Evolutionary conservation across 2,797 vertebrate species (phyloP), one percentile per base, ranked within the genome.

Genomic region (Diceros bicornis): DNA sequence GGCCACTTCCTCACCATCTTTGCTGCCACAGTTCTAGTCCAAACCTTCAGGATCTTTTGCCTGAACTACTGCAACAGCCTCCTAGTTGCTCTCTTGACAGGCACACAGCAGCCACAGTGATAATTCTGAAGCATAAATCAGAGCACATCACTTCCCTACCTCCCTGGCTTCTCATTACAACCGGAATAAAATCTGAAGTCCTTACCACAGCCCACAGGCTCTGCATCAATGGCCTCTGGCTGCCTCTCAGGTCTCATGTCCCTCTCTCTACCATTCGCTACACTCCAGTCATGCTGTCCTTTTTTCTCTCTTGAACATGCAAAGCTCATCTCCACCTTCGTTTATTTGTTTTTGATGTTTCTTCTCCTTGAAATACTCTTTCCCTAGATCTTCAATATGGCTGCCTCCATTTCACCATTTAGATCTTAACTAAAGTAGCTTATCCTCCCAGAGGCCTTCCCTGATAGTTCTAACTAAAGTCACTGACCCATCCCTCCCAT

Each of bases 341-440:
- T 66, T 52, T 37, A 27, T 89, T 57, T 64, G 41, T 32, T 55
- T 71, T 18, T 6, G 27, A 69, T 34, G 20, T 50, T 68, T 29
- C 23, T 91, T 95, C 44, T 88, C 59, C 88, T 78, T 59, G 10
- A 94, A 57, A 37, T 64, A 55, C 32, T 75, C 71, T 81, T 89
- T 82, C 37, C 34, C 62, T 41, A n/a, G 21, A n/a, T 72, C 32
- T 91, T 72, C 72, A 66, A 5, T 12, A 20, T 23, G 25, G 29
- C 20, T 82, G 6, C 34, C 57, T 95, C n/a, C 4, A 44, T 23
- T 61, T 89, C 37, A 82, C 27, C 62, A 92, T 16, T 66, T 55
- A 23, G 47, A 17, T 61, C 71, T 74, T 37, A 89, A 18, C 20
- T 34, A 34, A 89, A 82, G 32, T 75, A 21, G 7, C 29, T 11